Conservation (phyloP, 2,797 vertebrate genomes). For the Oryzias dopingdopingensis region DNA sequence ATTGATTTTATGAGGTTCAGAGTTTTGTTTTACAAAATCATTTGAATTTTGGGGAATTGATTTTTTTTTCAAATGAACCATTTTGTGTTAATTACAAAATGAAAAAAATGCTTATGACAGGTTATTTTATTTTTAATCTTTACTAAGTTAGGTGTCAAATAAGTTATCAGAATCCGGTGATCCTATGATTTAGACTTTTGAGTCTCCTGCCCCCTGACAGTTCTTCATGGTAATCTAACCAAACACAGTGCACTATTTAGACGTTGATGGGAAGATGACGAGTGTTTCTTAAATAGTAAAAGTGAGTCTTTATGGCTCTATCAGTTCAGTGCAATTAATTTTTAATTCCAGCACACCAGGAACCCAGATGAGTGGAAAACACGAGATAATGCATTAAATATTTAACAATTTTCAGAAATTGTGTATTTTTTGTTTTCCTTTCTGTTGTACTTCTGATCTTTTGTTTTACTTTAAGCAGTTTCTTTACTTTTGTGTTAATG, state of each 20-base stretch:
- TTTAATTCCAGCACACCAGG: no score
- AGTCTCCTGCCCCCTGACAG: constrained; percentile 46
- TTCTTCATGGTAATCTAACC: constrained; percentile 6
- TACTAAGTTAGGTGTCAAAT: constrained; percentile 63
- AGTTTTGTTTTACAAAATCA: neutral
- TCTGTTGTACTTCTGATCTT: neutral
- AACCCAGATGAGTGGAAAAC: no score
- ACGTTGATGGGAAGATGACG: no score
- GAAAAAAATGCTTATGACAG: no score
- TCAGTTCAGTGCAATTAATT: no score
- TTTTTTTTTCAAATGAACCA: no score
- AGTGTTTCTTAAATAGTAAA: no score
- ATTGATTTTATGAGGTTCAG: constrained; percentile 1
- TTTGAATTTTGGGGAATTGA: neutral
- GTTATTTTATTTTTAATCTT: constrained; percentile 33
- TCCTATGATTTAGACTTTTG: constrained; percentile 52
- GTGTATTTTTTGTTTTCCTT: neutral
- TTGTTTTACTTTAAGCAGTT: neutral
- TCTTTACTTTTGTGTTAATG: neutral
- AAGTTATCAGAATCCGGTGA: constrained; percentile 50
- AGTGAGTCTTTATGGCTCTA: no score
- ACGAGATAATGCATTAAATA: neutral
- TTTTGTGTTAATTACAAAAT: no score
- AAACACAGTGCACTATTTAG: no score
- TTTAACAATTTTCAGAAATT: neutral